phyloP scores from a whole-genome alignment of 2,113 vertebrate genomes.

The Charadrius vociferus region DNA sequence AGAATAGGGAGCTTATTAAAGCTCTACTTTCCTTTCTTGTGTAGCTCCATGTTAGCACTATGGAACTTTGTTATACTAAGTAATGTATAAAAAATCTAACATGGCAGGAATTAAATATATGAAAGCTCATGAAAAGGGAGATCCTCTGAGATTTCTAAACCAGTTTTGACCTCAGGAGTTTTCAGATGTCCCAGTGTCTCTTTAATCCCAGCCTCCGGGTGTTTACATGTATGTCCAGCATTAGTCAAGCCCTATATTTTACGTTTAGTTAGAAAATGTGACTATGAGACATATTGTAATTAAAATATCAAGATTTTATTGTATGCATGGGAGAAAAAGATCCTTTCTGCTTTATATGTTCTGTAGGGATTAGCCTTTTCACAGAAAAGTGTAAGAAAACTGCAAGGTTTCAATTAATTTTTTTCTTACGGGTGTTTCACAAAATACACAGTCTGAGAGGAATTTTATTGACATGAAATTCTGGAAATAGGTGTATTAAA shows the following conservation, averaged over 20 bases:
- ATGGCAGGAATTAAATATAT: background rate
- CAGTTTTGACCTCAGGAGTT: background rate
- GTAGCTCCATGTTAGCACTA: background rate
- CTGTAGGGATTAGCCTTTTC: background rate
- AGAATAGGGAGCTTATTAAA: background rate
- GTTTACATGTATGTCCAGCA: background rate
- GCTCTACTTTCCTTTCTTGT: background rate
- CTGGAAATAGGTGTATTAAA: background rate
- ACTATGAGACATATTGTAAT: background rate
- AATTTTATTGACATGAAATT: background rate
- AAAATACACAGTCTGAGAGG: background rate
- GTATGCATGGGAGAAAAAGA: background rate
- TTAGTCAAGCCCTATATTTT: background rate
- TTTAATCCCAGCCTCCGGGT: background rate
- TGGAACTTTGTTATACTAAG: background rate
- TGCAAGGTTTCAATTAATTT: background rate
- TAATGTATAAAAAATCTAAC: background rate
- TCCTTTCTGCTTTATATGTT: background rate
- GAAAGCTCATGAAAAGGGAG: background rate
- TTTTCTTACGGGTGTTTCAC: background rate
- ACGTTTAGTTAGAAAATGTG: background rate
- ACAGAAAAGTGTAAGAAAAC: background rate
- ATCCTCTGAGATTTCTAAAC: background rate
- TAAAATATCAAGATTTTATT: background rate
- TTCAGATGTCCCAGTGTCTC: background rate